Conservation (phyloP, 1,140 invertebrate species). For the Sesamia nonagrioides region DNA sequence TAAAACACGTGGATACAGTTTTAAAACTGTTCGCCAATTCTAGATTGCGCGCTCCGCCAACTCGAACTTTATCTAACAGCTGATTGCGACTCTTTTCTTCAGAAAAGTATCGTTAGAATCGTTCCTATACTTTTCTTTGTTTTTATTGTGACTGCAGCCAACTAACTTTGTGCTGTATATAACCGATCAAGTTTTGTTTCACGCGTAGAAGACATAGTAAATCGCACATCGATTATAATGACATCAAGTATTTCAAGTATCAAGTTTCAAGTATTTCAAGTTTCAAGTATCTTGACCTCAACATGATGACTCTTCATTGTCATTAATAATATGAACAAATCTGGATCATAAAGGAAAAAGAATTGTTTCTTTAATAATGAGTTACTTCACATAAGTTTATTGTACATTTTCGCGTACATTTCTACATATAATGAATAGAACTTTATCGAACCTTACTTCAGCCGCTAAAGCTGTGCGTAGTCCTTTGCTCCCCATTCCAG, state of each 20-base stretch:
- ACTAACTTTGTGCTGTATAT: constrained; percentile 42
- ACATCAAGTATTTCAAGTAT: neutral
- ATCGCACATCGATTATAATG: neutral
- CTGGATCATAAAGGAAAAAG: no score
- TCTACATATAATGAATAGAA: constrained; percentile 19
- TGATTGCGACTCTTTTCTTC: constrained; percentile 76
- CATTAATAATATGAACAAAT: no score
- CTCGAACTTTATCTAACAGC: constrained; percentile 78
- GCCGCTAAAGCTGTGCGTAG: constrained; percentile 11
- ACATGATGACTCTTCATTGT: no score
- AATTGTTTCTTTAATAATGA: no score
- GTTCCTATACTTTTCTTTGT: constrained; percentile 68
- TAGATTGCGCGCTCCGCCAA: constrained; percentile 68
- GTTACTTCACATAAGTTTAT: neutral
- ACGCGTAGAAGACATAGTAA: neutral
- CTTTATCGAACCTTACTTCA: constrained; percentile 36
- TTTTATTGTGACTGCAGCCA: constrained; percentile 60
- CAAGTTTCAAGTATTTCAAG: no score
- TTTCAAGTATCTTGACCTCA: neutral
- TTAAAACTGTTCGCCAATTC: constrained; percentile 72
- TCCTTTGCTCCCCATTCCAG: constrained; percentile 66
- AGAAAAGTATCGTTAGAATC: constrained; percentile 72
- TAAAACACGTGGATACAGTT: constrained; percentile 68
- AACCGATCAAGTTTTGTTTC: constrained; percentile 63
- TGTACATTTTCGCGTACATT: neutral